Percentiles rank a stretch among this genome's conserved stretches.
These are phyloP conservation scores for Saimiri boliviensis DNA, from an alignment of 2,113 vertebrate species.

Conservation along the genomic window DNA sequence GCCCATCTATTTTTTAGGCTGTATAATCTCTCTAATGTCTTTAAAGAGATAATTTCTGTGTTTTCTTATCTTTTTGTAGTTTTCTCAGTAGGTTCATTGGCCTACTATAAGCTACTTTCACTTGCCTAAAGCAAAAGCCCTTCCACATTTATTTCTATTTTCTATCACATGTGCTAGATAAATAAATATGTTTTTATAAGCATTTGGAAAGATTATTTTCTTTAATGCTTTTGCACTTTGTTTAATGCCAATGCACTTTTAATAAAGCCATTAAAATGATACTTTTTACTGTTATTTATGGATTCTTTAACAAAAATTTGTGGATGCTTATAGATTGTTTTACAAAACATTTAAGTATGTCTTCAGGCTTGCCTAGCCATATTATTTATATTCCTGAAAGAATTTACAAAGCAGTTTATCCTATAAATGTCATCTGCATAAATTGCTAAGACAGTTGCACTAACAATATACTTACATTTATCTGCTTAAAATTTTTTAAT, in stretches of 20 bases:
- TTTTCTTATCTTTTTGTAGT: not conserved
- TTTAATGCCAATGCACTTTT: too few relatives aligned
- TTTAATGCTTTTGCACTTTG: not conserved
- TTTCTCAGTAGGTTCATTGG: not conserved
- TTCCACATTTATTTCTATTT: not conserved
- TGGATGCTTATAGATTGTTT: not conserved
- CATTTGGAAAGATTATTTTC: not conserved
- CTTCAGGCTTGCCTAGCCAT: not conserved
- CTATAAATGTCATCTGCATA: not conserved
- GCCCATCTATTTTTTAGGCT: not conserved
- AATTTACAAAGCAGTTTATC: not conserved
- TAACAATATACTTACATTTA: not conserved
- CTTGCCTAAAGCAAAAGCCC: not conserved
- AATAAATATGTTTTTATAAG: not conserved
- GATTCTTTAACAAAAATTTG: not conserved
- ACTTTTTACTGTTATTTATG: not conserved
- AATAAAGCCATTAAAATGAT: not conserved
- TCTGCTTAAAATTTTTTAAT: not conserved
- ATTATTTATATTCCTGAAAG: not conserved
- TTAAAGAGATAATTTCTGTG: not conserved
- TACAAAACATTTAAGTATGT: not conserved
- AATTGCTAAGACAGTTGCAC: not conserved
- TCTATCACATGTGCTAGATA: not conserved
- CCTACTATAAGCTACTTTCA: not conserved
- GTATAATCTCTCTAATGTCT: not conserved